Percentiles rank a stretch among this genome's conserved stretches.
phyloP scores from a whole-genome alignment of 2,797 vertebrate species.

The Esox lucius region DNA sequence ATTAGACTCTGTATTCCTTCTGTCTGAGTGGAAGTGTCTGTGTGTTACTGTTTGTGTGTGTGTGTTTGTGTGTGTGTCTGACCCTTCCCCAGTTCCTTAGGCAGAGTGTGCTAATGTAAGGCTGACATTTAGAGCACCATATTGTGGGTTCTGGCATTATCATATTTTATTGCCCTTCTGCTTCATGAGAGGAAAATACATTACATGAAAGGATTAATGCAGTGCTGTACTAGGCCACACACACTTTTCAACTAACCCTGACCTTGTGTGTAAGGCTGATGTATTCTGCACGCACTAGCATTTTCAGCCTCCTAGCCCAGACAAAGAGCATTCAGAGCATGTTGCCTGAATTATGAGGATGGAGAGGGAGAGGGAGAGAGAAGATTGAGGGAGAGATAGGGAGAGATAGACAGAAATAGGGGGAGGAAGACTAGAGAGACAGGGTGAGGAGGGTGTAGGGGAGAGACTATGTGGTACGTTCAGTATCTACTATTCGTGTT shows the following conservation, averaged over 20 bases:
- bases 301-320: slow-evolving; percentile 30
- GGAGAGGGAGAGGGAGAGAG: neutral
- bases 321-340: neutral
- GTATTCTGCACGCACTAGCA: slow-evolving; percentile 65
- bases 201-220: slow-evolving; percentile 62
- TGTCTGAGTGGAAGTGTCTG: slow-evolving; percentile 15
- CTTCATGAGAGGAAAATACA: slow-evolving; percentile 61
- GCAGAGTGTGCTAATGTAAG: slow-evolving; percentile 63
- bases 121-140: slow-evolving; percentile 75
- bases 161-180: slow-evolving; percentile 71
- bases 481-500: too few species aligned
- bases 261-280: slow-evolving; percentile 47
- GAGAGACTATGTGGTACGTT: neutral
- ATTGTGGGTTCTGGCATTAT: slow-evolving; percentile 71
- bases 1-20: slow-evolving; percentile 49
- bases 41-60: slow-evolving; percentile 1
- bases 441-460: neutral
- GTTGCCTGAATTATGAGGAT: neutral
- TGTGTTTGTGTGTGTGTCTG: neutral
- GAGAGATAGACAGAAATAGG: neutral
- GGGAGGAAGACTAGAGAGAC: neutral
- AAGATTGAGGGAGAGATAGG: neutral
- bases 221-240: slow-evolving; percentile 32
- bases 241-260: slow-evolving; percentile 46
- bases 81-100: neutral